Base-by-base conservation (phyloP, 2,113 vertebrate genomes). In the Cromileptes altivelis region DNA sequence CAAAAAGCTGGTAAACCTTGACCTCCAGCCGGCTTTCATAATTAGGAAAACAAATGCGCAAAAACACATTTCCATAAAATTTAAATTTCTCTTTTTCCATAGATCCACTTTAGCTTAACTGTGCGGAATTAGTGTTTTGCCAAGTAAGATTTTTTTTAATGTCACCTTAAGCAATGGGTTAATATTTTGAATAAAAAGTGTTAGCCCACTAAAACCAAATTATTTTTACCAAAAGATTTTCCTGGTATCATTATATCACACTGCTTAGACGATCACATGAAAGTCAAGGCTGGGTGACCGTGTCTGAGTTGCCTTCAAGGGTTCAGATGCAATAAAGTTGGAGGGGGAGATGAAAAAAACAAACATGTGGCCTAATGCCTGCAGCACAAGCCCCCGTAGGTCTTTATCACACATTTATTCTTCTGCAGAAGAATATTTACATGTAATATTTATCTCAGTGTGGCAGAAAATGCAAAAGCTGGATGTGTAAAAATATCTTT, bases 1-100 rank as follows among this genome's bases (percentile, higher is more conserved):
- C 50, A 61, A 12, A 78, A 79, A 50, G 30, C 19, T 47, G 55
- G 6, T 27, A 47, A 75, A 84, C 70, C 63, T 64, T 65, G 65
- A 73, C 78, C 68, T 62, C 73, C n/a, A 81, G 25, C 2, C 9
- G 25, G 10, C 60, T n/a, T 8, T 56, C 6, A 64, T 19, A 14
- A 12, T 18, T 7, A 52, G 9, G n/a, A 64, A 74, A 85, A 58
- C 2, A 64, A 50, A 60, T 12, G 27, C 3, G 4, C 10, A 27
- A 40, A 76, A n/a, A 47, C 12, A 37, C 1, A 63, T 40, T 25
- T 19, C 0, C 7, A 47, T 18, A 0, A 21, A 12, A 13, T 12
- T 17, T 5, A 2, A 3, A 55, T 40, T 3, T 70, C 7, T 70
- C 4, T 3, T 11, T 42, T n/a, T 3, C n/a, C 3, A 2, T 21